These are phyloP conservation scores for Malacosoma neustria DNA, from an alignment of 2,888 invertebrate species.

Conservation along the genomic window DNA sequence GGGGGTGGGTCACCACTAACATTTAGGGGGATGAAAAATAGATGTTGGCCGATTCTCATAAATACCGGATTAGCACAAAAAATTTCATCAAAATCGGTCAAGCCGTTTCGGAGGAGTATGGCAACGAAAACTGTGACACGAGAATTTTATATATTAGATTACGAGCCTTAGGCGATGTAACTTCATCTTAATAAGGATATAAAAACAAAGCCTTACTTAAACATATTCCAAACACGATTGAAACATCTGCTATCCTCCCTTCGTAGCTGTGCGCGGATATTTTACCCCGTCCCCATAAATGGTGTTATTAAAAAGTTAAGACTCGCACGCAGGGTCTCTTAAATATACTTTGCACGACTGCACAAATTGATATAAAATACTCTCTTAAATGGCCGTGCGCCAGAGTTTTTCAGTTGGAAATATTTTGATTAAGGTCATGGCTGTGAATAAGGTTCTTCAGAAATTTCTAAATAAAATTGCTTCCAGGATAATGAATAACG, in stretches of 20 bases:
- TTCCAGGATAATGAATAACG: no score
- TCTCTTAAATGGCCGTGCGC: slow-evolving; percentile 32
- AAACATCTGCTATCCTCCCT: slow-evolving; percentile 42
- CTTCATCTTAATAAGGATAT: no score
- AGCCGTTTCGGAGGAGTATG: no score
- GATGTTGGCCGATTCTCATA: no score
- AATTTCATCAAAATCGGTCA: no score
- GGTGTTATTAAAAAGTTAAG: slow-evolving; percentile 60
- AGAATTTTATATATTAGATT: no score
- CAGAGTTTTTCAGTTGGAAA: slow-evolving; percentile 19
- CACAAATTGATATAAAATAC: slow-evolving; percentile 69
- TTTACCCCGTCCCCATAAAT: slow-evolving; percentile 52
- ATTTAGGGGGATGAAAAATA: no score
- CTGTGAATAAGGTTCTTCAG: background rate
- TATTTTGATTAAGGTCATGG: slow-evolving; percentile 7
- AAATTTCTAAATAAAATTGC: background rate
- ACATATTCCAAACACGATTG: slow-evolving; percentile 36
- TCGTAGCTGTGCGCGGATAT: slow-evolving; percentile 47
- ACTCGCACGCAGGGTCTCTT: slow-evolving; percentile 45
- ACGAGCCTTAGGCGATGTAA: no score
- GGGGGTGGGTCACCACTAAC: no score
- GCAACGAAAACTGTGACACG: no score
- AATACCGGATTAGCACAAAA: no score
- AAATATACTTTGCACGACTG: slow-evolving; percentile 65
- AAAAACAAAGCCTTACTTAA: no score